These are phyloP conservation scores for Solenopsis invicta DNA, from an alignment of 1,140 invertebrate species.

Conservation along the genomic window DNA sequence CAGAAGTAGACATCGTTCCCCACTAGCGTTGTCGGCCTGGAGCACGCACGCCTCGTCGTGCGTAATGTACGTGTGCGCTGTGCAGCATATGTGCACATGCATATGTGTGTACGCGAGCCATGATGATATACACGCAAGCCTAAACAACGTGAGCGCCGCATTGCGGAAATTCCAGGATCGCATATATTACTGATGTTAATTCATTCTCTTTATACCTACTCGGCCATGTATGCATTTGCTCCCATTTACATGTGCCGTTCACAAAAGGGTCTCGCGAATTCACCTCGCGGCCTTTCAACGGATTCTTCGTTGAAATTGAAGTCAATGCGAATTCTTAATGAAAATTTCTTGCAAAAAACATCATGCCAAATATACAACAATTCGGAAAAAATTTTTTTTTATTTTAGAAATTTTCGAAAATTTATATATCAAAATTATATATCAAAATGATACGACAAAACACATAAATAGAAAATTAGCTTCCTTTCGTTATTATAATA, in stretches of 20 bases:
- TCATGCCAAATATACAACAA: neutral
- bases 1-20: neutral
- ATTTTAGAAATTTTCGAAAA: neutral
- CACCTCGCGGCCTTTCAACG: neutral
- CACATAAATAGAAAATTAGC: neutral
- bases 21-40: slow-evolving; percentile 14
- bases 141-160: slow-evolving; percentile 59
- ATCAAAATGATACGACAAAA: neutral
- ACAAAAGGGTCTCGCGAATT: neutral
- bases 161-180: slow-evolving; percentile 72
- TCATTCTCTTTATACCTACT: slow-evolving; percentile 52
- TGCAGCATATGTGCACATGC: neutral
- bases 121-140: neutral
- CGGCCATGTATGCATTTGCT: slow-evolving; percentile 21
- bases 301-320: neutral
- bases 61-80: slow-evolving; percentile 30
- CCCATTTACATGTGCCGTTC: neutral
- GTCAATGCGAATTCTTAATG: neutral
- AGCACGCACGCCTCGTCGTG: slow-evolving; percentile 17
- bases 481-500: neutral
- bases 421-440: neutral
- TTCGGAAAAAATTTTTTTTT: neutral
- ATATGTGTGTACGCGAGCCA: neutral
- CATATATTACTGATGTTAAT: slow-evolving; percentile 72
- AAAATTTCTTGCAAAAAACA: slow-evolving; percentile 16